These are phyloP conservation scores for Hedychridium roseum DNA, from an alignment of 2,888 invertebrate species.

Conservation along the genomic window DNA sequence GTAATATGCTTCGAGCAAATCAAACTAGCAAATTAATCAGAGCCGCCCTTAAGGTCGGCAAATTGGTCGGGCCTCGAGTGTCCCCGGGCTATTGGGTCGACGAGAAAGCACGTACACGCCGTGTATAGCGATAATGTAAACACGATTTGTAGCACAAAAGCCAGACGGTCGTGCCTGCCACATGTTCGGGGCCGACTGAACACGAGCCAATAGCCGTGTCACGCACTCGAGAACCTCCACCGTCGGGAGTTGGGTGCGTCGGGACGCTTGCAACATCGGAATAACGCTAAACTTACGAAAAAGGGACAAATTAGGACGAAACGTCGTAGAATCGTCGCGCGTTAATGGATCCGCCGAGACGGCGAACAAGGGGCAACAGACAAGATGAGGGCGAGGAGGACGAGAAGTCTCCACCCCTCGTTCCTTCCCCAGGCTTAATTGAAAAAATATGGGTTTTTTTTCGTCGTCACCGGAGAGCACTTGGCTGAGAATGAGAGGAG, in stretches of 20 bases:
- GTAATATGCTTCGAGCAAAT: too few species aligned
- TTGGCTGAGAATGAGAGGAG: too few species aligned
- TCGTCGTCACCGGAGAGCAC: conserved; percentile 51
- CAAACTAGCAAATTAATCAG: conserved; percentile 57
- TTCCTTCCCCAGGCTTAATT: conserved; percentile 53
- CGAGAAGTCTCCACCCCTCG: conserved; percentile 35
- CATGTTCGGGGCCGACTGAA: conserved; percentile 54
- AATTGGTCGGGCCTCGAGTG: conserved; percentile 52
- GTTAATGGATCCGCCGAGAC: too few species aligned
- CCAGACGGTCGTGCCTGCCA: conserved; percentile 58
- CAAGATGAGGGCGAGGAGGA: conserved; percentile 23
- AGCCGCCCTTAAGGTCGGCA: conserved; percentile 38
- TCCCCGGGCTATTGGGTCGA: conserved; percentile 57
- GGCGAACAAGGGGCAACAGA: too few species aligned
- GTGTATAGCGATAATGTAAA: conserved; percentile 59
- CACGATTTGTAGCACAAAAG: conserved; percentile 63
- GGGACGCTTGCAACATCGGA: too few species aligned
- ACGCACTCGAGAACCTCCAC: too few species aligned
- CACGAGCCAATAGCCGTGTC: too few species aligned
- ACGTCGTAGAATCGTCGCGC: too few species aligned
- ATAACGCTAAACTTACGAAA: too few species aligned
- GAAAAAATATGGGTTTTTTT: conserved; percentile 63
- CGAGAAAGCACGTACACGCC: conserved; percentile 40
- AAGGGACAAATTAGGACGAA: too few species aligned
- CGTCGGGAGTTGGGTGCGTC: too few species aligned